Base-by-base conservation (phyloP, 2,797 vertebrate genomes). In the Peromyscus melanophrys region DNA sequence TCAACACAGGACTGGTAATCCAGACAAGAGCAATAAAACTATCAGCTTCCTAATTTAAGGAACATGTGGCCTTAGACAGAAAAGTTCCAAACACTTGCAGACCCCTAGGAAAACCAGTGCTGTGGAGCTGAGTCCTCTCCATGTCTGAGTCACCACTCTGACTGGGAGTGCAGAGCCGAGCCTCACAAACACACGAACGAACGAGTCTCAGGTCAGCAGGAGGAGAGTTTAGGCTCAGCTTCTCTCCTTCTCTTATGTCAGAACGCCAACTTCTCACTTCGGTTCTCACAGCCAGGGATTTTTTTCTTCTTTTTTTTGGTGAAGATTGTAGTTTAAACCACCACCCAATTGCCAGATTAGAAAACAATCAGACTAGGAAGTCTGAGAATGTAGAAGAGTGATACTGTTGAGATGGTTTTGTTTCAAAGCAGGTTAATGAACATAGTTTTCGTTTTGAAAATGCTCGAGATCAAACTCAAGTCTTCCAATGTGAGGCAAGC, bases 21-120 rank as follows among this genome's bases (percentile, higher is more conserved):
- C 77, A 90, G 83, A 95, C 81, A 82, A 98, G 81, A 57, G 43
- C 91, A 92, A 37, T 85, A 91, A 67, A 96, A 94, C 86, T 71
- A 92, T 17, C 78, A 92, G 78, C 82, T 96, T 92, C 87, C 96
- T 84, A 97, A 85, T 80, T 37, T 73, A 61, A 5, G 46, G 63
- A 14, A 49, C 43, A 49, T 14, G 31, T 71, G 46, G 86, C 31
- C 84, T 88, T 89, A 83, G 89, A 71, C 93, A 63, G 17, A 91
- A 97, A 94, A 91, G 40, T 14, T 83, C 71, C 78, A 43, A 75
- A 69, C 46, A 69, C 71, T 75, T 80, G 67, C 16, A 78, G 80
- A 92, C 52, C 84, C 31, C 21, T 75, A 67, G 14, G 75, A 65
- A 34, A 37, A 75, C 43, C 2, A 31, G 63, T 17, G 55, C 11